phyloP scores from a whole-genome alignment of 2,888 invertebrate genomes.

The Agonopterix heracliana region DNA sequence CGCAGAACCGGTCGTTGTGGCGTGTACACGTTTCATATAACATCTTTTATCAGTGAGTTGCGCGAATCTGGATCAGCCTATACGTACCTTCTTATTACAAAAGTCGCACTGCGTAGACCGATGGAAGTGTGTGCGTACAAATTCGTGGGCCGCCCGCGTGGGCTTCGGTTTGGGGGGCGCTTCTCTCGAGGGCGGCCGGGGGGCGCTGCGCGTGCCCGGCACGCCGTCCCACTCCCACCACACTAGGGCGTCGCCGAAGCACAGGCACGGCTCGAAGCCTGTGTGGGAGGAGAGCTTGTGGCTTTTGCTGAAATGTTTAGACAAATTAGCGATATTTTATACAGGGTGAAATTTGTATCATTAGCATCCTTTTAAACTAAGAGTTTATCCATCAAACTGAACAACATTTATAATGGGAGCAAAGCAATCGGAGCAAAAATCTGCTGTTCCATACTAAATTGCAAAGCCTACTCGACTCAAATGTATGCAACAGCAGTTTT shows the following conservation, averaged over 20 bases:
- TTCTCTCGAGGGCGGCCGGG: conserved; percentile 40
- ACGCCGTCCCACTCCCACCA: conserved; percentile 85
- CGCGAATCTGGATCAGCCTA: no score
- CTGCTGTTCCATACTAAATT: no score
- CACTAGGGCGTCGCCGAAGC: conserved; percentile 93
- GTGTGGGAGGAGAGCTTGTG: conserved; percentile 83
- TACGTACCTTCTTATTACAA: conserved; percentile 90
- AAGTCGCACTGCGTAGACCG: conserved; percentile 94
- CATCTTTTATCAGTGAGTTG: no score
- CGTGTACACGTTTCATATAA: no score
- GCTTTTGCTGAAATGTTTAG: conserved; percentile 73
- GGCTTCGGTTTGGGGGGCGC: conserved; percentile 42
- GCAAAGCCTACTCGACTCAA: no score
- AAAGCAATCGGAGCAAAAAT: no score
- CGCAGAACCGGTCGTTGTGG: no score
- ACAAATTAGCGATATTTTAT: background rate
- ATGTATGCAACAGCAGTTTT: no score
- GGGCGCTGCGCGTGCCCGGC: conserved; percentile 40
- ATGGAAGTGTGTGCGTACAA: conserved; percentile 91
- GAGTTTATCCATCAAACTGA: no score
- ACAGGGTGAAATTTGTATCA: no score
- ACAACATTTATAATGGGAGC: background rate
- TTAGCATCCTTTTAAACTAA: no score
- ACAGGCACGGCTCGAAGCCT: conserved; percentile 93
- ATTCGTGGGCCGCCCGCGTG: conserved; percentile 78